Evolutionary conservation across 2,113 vertebrate genomes (phyloP).

Genomic region (Triplophysa tibetana): DNA sequence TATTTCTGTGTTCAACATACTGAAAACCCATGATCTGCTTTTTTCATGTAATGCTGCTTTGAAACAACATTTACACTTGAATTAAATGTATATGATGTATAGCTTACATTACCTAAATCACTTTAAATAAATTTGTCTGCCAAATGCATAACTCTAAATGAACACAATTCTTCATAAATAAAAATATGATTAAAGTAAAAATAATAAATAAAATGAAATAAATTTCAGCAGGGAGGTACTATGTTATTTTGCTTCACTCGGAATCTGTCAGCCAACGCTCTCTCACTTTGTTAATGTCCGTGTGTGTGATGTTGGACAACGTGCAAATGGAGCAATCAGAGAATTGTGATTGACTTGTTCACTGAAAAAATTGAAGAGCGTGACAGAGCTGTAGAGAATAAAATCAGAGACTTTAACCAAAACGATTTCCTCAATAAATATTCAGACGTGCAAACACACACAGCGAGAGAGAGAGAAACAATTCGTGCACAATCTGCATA

Average conservation of each 20-base stretch:
- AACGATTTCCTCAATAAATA: background rate
- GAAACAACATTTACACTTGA: no score
- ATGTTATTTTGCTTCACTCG: constrained; percentile 22
- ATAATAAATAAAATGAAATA: background rate
- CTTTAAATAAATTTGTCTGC: no score
- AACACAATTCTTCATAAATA: no score
- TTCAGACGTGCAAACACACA: background rate
- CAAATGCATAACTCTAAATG: no score
- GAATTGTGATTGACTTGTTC: constrained; percentile 12
- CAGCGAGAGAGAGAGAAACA: background rate
- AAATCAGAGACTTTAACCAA: background rate
- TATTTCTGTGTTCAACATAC: no score
- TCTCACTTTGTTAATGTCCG: background rate
- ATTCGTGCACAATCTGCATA: background rate
- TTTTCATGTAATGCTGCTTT: no score
- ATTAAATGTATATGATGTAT: no score
- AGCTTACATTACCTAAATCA: no score
- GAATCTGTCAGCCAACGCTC: constrained; percentile 5
- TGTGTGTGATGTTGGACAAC: background rate
- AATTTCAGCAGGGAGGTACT: constrained; percentile 11
- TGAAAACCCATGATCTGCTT: no score
- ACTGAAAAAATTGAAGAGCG: background rate
- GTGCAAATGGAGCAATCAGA: constrained; percentile 31
- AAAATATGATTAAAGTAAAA: no score
- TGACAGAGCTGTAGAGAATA: background rate